phyloP scores from a whole-genome alignment of 2,888 invertebrate genomes.

The Eupithecia dodoneata region DNA sequence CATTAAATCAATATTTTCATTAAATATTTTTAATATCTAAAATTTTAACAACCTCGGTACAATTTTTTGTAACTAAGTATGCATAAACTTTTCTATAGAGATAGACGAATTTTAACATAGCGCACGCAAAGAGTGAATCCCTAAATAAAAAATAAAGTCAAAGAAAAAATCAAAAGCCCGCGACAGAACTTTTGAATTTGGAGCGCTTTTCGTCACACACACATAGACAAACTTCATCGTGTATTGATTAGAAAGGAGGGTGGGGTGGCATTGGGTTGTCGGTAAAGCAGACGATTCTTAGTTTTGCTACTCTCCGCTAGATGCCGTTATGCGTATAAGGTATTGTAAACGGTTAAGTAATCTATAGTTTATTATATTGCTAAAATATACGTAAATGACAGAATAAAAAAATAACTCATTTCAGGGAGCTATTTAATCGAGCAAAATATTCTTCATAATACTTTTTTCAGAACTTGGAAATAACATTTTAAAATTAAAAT shows the following conservation, averaged over 20 bases:
- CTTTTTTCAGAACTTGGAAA: background rate
- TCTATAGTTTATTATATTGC: background rate
- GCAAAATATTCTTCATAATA: background rate
- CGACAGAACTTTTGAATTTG: slow-evolving; percentile 58
- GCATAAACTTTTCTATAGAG: background rate
- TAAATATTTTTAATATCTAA: background rate
- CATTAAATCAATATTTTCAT: background rate
- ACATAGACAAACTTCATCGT: slow-evolving; percentile 49
- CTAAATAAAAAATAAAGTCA: background rate
- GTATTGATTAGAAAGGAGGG: slow-evolving; percentile 47
- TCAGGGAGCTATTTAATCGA: background rate
- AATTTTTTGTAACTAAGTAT: too few relatives aligned
- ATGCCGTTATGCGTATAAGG: slow-evolving; percentile 49
- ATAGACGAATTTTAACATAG: background rate
- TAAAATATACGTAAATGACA: background rate
- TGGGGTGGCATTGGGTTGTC: slow-evolving; percentile 47
- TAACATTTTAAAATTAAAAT: background rate
- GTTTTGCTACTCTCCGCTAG: slow-evolving; percentile 60
- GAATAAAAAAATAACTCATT: background rate
- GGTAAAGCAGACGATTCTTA: slow-evolving; percentile 58
- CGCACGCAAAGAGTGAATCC: background rate
- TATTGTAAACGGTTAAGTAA: background rate
- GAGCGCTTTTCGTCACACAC: slow-evolving; percentile 65
- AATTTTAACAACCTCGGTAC: too few relatives aligned
- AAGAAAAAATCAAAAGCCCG: slow-evolving; percentile 23